These are phyloP conservation scores for Heterocephalus glaber DNA, from an alignment of 2,113 vertebrate species.

Conservation along the genomic window DNA sequence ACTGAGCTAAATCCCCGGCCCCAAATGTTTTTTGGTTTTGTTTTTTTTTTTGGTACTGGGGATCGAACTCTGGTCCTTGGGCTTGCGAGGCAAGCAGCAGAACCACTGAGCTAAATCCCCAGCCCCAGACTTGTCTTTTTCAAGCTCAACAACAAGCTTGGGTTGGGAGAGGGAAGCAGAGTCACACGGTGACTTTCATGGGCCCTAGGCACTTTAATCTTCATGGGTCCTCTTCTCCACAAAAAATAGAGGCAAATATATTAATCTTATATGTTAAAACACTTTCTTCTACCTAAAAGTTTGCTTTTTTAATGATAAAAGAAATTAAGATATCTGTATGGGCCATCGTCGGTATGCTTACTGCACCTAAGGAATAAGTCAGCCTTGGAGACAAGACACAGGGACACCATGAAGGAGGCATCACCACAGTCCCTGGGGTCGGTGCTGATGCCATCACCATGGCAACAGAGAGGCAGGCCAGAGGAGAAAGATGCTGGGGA, in stretches of 20 bases:
- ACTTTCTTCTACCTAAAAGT: background rate
- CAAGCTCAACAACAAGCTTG: background rate
- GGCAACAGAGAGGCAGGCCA: background rate
- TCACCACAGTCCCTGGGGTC: slow-evolving; percentile 23
- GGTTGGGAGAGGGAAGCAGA: accelerated
- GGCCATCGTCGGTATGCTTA: background rate
- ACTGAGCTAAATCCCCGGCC: no score
- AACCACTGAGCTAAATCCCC: no score
- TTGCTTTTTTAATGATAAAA: background rate
- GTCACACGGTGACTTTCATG: background rate
- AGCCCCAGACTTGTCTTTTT: background rate
- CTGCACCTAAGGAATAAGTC: background rate
- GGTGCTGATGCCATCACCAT: background rate
- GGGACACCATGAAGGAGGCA: background rate
- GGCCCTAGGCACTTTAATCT: background rate
- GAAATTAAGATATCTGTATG: background rate
- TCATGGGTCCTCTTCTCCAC: background rate
- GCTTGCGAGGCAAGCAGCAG: no score
- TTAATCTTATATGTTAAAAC: background rate
- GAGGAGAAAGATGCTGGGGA: background rate
- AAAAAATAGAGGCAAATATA: background rate
- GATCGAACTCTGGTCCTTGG: no score
- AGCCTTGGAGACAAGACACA: background rate
- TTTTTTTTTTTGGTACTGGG: no score
- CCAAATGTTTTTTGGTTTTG: no score